Evolutionary conservation across 1,140 invertebrate species (phyloP).

Genomic region (Manduca sexta): DNA sequence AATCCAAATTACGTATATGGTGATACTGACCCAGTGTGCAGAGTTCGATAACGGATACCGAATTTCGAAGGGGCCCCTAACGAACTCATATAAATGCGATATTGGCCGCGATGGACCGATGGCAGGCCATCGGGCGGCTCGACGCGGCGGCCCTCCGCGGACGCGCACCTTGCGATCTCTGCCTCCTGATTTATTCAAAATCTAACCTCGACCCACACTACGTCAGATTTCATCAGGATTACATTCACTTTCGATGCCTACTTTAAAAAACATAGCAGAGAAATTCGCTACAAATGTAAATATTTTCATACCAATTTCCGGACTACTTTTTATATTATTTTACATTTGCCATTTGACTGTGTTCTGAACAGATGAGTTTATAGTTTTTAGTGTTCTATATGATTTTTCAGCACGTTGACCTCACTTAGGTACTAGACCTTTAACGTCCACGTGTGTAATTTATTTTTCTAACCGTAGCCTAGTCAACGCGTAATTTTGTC

Average conservation of each 20-base stretch:
- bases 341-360: too few relatives aligned
- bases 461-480: too few relatives aligned
- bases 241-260: conserved; percentile 20
- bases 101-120: conserved; percentile 16
- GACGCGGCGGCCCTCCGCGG: conserved; percentile 4
- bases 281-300: too few relatives aligned
- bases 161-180: conserved; percentile 26
- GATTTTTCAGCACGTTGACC: too few relatives aligned
- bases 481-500: too few relatives aligned
- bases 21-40: neutral
- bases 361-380: too few relatives aligned
- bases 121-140: conserved; percentile 7
- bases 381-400: too few relatives aligned
- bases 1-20: conserved; percentile 18
- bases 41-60: conserved; percentile 18
- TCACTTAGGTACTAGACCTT: too few relatives aligned
- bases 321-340: too few relatives aligned
- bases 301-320: too few relatives aligned
- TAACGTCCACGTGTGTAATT: too few relatives aligned
- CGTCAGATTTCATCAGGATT: conserved; percentile 16
- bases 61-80: conserved; percentile 15
- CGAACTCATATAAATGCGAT: conserved; percentile 35
- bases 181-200: conserved; percentile 32
- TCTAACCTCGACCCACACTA: conserved; percentile 15
- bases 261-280: neutral